These are phyloP conservation scores for Eolophus roseicapilla DNA, from an alignment of 2,113 vertebrate species.

Conservation along the genomic window DNA sequence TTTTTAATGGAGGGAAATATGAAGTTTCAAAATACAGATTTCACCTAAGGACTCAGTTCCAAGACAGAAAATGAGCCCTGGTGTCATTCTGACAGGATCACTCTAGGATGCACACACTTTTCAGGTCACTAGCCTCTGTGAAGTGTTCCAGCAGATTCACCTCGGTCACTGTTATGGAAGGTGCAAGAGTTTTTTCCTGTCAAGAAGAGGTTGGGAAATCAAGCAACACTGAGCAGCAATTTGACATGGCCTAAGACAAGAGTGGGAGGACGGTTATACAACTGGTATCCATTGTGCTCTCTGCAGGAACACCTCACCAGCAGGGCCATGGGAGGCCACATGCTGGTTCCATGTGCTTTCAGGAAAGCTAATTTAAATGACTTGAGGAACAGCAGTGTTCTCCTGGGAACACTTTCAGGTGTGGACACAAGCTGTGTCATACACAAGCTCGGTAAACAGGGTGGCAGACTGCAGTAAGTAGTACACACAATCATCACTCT, in stretches of 20 bases:
- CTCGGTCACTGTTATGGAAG: background rate
- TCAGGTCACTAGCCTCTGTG: background rate
- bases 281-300: background rate
- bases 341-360: conserved; percentile 33
- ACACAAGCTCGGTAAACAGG: background rate
- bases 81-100: background rate
- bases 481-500: background rate
- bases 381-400: background rate
- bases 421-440: conserved; percentile 30
- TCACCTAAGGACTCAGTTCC: background rate
- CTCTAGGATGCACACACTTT: background rate
- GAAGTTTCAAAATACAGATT: background rate
- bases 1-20: background rate
- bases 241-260: background rate
- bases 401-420: conserved; percentile 35
- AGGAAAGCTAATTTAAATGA: conserved; percentile 53
- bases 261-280: conserved; percentile 43
- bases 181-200: background rate
- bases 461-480: background rate
- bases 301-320: background rate
- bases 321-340: background rate
- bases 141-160: background rate
- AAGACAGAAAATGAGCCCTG: background rate
- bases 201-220: background rate
- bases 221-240: background rate